phyloP scores from a whole-genome alignment of 2,888 invertebrate genomes.

The Ornithoptera alexandrae region DNA sequence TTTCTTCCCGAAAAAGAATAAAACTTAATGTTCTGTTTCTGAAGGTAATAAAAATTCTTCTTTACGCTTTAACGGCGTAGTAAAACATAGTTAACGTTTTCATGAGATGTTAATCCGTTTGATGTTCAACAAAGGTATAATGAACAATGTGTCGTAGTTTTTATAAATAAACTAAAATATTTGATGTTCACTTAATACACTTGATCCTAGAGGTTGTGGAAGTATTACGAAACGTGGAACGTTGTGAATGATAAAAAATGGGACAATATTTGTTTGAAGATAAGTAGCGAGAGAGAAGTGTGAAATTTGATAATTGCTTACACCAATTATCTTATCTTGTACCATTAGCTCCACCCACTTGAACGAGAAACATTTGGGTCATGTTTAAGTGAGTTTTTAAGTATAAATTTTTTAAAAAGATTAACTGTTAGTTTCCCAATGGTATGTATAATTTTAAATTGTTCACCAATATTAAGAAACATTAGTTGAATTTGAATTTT shows the following conservation, averaged over 20 bases:
- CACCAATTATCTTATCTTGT: constrained; percentile 68
- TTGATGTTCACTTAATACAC: constrained; percentile 44
- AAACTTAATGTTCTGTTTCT: constrained; percentile 63
- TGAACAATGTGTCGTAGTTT: constrained; percentile 46
- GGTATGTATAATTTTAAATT: neutral
- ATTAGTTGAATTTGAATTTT: no score
- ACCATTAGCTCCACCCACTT: constrained; percentile 60
- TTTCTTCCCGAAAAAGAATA: constrained; percentile 52
- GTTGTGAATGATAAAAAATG: constrained; percentile 58
- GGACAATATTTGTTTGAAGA: constrained; percentile 69
- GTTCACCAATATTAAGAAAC: neutral
- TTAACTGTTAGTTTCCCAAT: neutral
- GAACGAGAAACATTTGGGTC: constrained; percentile 43
- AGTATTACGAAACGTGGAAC: constrained; percentile 54
- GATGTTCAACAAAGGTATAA: constrained; percentile 46
- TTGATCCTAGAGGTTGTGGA: constrained; percentile 36
- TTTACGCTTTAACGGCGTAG: constrained; percentile 58
- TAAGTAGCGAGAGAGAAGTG: constrained; percentile 60
- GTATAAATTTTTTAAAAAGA: constrained; percentile 1
- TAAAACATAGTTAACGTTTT: constrained; percentile 52
- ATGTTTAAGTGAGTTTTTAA: constrained; percentile 35
- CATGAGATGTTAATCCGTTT: constrained; percentile 55
- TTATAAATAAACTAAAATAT: constrained; percentile 37
- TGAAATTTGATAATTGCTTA: constrained; percentile 74
- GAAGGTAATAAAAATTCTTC: constrained; percentile 67